Percentiles rank a stretch among this genome's conserved stretches.
These are phyloP conservation scores for Pogona vitticeps DNA, from an alignment of 2,113 vertebrate species.

Conservation along the genomic window DNA sequence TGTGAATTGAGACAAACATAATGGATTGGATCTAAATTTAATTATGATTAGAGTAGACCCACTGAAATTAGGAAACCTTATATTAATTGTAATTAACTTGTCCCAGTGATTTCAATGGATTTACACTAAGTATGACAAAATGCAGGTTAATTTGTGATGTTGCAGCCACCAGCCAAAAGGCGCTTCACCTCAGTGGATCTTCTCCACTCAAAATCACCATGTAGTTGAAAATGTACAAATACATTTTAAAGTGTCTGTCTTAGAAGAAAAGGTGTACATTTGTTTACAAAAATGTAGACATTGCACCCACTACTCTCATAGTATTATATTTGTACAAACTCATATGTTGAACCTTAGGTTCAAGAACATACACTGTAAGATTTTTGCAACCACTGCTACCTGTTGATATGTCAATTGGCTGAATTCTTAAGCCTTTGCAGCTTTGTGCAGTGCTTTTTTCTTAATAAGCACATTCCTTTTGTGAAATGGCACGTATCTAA, in stretches of 20 bases:
- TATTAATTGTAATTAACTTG: not conserved
- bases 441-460: constrained; percentile 58
- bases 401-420: constrained; percentile 51
- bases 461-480: constrained; percentile 77
- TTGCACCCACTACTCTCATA: not conserved
- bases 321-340: not conserved
- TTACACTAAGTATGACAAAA: not conserved
- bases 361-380: constrained; percentile 20
- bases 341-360: constrained; percentile 52
- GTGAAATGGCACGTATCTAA: constrained; percentile 74
- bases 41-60: not conserved
- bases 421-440: constrained; percentile 63
- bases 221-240: not conserved
- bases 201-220: not conserved
- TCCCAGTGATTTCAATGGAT: not conserved
- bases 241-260: not conserved
- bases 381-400: constrained; percentile 52
- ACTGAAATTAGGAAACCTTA: not conserved
- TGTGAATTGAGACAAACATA: constrained; percentile 7
- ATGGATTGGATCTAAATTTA: not conserved
- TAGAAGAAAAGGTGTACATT: not conserved
- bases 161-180: not conserved
- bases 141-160: not conserved
- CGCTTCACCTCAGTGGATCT: not conserved
- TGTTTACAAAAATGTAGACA: not conserved